A percentile compares a stretch with the other conserved stretches of the same genome.
phyloP scores from a whole-genome alignment of 2,888 invertebrate genomes.

The Phengaris arion region DNA sequence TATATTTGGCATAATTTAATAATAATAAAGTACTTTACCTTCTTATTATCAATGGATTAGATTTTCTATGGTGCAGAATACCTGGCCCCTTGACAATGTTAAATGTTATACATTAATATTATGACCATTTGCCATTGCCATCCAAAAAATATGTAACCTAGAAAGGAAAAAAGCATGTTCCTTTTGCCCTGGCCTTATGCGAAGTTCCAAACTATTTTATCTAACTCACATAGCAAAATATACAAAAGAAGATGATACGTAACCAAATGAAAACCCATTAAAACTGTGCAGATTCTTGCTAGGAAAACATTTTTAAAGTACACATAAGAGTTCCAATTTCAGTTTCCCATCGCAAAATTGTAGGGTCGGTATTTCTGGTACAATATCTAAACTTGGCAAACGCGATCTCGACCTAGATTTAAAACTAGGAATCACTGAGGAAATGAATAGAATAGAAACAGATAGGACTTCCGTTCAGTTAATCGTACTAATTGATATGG shows the following conservation, averaged over 20 bases:
- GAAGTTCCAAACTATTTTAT: too few relatives aligned
- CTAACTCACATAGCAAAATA: neutral
- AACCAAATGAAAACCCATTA: neutral
- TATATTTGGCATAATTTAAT: too few relatives aligned
- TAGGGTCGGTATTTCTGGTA: conserved; percentile 7
- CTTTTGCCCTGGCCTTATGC: too few relatives aligned
- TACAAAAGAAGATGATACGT: neutral
- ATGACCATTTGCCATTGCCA: too few relatives aligned
- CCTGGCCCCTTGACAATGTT: too few relatives aligned
- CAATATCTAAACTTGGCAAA: conserved; percentile 19
- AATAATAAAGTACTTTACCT: too few relatives aligned
- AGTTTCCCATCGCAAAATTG: neutral
- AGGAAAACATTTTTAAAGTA: conserved; percentile 12
- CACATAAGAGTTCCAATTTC: conserved; percentile 18
- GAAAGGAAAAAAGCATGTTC: too few relatives aligned
- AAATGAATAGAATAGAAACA: conserved; percentile 20
- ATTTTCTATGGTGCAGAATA: too few relatives aligned
- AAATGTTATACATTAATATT: too few relatives aligned
- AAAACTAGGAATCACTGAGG: neutral
- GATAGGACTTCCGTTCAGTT: conserved; percentile 16
- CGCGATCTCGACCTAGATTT: conserved; percentile 19
- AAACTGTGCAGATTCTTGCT: neutral
- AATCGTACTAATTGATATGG: conserved; percentile 22
- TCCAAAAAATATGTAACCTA: too few relatives aligned
- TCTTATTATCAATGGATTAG: too few relatives aligned